These are phyloP conservation scores for Galaxias olidus DNA, from an alignment of 2,797 vertebrate genomes.

Conservation along the genomic window DNA sequence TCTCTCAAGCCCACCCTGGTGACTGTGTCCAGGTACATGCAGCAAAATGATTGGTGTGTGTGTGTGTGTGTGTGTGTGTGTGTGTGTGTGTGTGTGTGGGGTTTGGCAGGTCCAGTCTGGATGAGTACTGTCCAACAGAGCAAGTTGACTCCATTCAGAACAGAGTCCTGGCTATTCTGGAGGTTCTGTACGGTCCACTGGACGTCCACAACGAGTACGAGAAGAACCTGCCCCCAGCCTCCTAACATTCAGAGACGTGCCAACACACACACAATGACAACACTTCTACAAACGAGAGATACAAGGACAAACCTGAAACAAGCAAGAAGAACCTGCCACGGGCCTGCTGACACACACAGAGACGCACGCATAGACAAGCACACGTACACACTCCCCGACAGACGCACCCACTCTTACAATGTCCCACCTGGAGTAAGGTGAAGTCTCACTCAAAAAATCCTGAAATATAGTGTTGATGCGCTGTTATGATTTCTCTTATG, in stretches of 20 bases:
- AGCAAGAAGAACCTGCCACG: too few relatives aligned
- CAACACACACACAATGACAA: too few relatives aligned
- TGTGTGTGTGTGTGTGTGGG: slow-evolving; percentile 13
- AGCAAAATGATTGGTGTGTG: neutral
- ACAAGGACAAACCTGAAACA: too few relatives aligned
- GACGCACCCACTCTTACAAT: too few relatives aligned
- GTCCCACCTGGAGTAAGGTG: too few relatives aligned
- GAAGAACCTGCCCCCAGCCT: neutral
- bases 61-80: slow-evolving; percentile 19
- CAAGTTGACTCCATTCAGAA: slow-evolving; percentile 90
- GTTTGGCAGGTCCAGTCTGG: slow-evolving; percentile 95
- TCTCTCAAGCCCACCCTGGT: neutral
- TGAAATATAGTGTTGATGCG: too few relatives aligned
- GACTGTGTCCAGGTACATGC: neutral
- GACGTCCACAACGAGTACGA: slow-evolving; percentile 80
- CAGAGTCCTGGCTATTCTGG: slow-evolving; percentile 76
- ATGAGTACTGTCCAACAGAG: slow-evolving; percentile 92
- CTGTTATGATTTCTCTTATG: too few relatives aligned
- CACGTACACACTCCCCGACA: too few relatives aligned
- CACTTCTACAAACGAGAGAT: too few relatives aligned
- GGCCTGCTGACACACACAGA: neutral
- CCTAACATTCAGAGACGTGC: neutral
- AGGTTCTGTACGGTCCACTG: slow-evolving; percentile 78
- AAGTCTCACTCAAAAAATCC: too few relatives aligned
- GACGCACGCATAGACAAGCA: too few relatives aligned